Evolutionary conservation across 2,888 invertebrate species (phyloP), one percentile per base, ranked within the genome.

Genomic region (Hanleya hanleyi): DNA sequence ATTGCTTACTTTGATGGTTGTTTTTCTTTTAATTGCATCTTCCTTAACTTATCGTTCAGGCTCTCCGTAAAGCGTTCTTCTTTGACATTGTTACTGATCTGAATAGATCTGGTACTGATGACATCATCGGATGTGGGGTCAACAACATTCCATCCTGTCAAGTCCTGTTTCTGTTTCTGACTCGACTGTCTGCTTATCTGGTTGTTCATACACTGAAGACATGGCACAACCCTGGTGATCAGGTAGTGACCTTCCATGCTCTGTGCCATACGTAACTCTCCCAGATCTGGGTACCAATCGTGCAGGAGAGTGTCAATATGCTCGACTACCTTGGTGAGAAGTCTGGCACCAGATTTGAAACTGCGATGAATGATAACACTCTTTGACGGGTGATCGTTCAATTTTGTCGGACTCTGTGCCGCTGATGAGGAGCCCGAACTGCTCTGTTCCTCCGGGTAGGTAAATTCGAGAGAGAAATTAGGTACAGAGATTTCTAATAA

Each of bases 281-380:
- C 98, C 70, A 98, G 92, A 0, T 97, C 96, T 0, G 98, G 98
- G 90, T 97, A 99, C 99, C 99, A 99, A 91, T 99, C 99, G 90
- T 99, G 99, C 0, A 99, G 92, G 66, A 99, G 92, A 68, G 97
- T 94, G 90, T 99, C 99, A 77, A 99, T 95, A 88, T 98, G 97
- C 90, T 98, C 98, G 0, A 98, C 96, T 2, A 96, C 94, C 37
- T 97, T 91, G 0, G 98, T 96, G 64, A 88, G 68, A 22, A 88
- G 76, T 61, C 79, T 79, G 6, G 87, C 82, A 22, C 82, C 79
- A 1, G 83, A 81, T 41, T 79, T 81, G 62, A 64, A 64, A 37
- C 86, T 85, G 66, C 84, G 84, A 67, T 84, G 75, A 71, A 77
- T 5, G 1, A 35, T 29, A 6, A 69, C 51, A n/a, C 15, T 22